Evolutionary conservation across 2,797 vertebrate species (phyloP).

Genomic region (Sebastes steindachneri): DNA sequence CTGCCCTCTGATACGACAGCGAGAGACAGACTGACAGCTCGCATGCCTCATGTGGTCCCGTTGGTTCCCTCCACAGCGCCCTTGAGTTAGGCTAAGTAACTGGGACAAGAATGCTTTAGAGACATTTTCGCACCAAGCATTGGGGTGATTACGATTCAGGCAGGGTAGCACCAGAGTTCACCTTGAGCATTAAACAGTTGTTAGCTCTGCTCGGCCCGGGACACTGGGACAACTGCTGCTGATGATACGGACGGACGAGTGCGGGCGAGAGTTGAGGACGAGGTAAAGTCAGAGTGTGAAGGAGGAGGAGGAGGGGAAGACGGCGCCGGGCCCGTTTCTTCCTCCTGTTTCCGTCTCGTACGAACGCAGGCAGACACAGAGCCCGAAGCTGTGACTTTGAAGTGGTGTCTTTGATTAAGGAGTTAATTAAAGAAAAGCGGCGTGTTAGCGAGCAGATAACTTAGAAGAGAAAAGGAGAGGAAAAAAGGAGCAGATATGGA

Average conservation of each 20-base stretch:
- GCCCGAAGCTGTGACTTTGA: conserved; percentile 70
- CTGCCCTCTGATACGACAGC: conserved; percentile 47
- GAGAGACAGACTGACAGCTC: conserved; percentile 15
- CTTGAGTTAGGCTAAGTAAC: conserved; percentile 56
- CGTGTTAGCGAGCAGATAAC: conserved; percentile 51
- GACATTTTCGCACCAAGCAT: conserved; percentile 23
- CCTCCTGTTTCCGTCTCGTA: conserved; percentile 27
- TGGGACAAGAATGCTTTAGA: conserved; percentile 18
- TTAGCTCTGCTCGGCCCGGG: conserved; percentile 27
- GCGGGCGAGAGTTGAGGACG: conserved; percentile 20
- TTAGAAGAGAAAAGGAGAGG: conserved; percentile 17
- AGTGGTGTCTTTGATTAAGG: conserved; percentile 71
- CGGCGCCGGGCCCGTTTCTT: not conserved
- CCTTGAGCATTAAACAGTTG: conserved; percentile 60
- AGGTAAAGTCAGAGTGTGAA: conserved; percentile 13
- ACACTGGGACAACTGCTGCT: conserved; percentile 15
- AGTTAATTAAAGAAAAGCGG: conserved; percentile 67
- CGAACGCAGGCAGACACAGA: conserved; percentile 15
- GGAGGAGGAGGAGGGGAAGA: not conserved
- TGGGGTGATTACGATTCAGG: conserved; percentile 62
- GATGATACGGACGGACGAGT: conserved; percentile 12
- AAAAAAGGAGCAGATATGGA: conserved; percentile 25
- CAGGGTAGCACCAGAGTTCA: conserved; percentile 47
- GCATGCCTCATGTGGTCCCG: conserved; percentile 8
- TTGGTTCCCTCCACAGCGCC: conserved; percentile 15